phyloP scores from a whole-genome alignment of 1,140 invertebrate species.

The Maniola jurtina region DNA sequence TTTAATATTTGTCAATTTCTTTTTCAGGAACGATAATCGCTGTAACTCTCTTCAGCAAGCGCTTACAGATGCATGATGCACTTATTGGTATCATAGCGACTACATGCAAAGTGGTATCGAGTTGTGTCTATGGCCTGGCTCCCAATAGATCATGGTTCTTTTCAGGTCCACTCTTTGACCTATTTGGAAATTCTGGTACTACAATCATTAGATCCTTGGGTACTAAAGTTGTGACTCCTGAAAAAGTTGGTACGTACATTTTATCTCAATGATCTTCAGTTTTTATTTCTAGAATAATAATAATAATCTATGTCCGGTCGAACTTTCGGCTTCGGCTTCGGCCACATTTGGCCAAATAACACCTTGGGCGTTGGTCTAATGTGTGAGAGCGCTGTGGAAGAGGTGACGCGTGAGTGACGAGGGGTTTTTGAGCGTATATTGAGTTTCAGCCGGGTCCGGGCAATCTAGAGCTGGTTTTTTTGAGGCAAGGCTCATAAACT shows the following conservation, averaged over 20 bases:
- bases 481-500: too few species aligned
- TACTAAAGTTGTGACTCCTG: conserved; percentile 79
- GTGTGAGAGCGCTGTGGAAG: too few species aligned
- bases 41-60: conserved; percentile 64
- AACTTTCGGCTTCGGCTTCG: too few species aligned
- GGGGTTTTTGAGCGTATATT: too few species aligned
- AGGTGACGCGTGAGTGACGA: too few species aligned
- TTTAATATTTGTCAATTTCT: neutral
- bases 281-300: too few species aligned
- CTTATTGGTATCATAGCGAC: conserved; percentile 68
- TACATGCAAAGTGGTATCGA: conserved; percentile 56
- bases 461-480: too few species aligned
- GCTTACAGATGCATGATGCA: conserved; percentile 66
- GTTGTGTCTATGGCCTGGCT: conserved; percentile 63
- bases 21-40: conserved; percentile 69
- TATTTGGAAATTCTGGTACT: conserved; percentile 77
- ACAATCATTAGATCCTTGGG: conserved; percentile 79
- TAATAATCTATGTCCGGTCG: too few species aligned
- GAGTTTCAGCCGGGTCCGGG: too few species aligned
- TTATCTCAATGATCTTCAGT: too few species aligned
- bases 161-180: conserved; percentile 71
- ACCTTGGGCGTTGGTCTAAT: too few species aligned
- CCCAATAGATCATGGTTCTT: conserved; percentile 66
- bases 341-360: too few species aligned
- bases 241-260: conserved; percentile 67